Evolutionary conservation across 2,888 invertebrate genomes (phyloP), one percentile per base, ranked within the genome.

Genomic region (Monochamus alternatus): DNA sequence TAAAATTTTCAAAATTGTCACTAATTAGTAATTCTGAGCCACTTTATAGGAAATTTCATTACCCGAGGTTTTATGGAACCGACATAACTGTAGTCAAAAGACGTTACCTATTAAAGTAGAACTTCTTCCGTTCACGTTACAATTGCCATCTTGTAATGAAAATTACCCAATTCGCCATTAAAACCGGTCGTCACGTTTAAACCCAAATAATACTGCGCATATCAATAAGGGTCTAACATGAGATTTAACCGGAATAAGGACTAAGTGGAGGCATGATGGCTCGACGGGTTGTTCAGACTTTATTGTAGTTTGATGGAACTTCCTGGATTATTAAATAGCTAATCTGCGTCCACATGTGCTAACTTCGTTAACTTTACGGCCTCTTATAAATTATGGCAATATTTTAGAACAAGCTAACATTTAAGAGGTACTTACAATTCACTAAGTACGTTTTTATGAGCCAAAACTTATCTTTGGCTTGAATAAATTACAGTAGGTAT

Each of bases 321-420:
- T 75, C 74, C 66, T 68, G 70, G 32, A 47, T 55, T 67, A 78
- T 76, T 78, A 78, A 78, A 78, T 76, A 55, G 63, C 72, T 73
- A 71, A 73, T 75, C 73, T 58, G 65, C 64, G 76, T 76, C 76
- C 79, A 77, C 77, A 79, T 79, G 79, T 79, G 79, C 74, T 51
- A 65, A 74, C 79, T 79, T 75, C 74, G 77, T 79, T 76, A 78
- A 78, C 71, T 78, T 78, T 78, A 77, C 65, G 59, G 75, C 55
- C 67, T 66, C 31, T 67, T 64, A 60, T 78, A 70, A 78, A 70
- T 75, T 78, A 75, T 73, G 73, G 60, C 52, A 58, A 44, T 67
- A 67, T 70, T 74, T 51, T 69, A 38, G 59, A 59, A 60, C 47
- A 8, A 62, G 30, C 47, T 59, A 60, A 43, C 68, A 38, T 59